These are phyloP conservation scores for Aythya baeri DNA, from an alignment of 2,113 vertebrate genomes.

Conservation along the genomic window DNA sequence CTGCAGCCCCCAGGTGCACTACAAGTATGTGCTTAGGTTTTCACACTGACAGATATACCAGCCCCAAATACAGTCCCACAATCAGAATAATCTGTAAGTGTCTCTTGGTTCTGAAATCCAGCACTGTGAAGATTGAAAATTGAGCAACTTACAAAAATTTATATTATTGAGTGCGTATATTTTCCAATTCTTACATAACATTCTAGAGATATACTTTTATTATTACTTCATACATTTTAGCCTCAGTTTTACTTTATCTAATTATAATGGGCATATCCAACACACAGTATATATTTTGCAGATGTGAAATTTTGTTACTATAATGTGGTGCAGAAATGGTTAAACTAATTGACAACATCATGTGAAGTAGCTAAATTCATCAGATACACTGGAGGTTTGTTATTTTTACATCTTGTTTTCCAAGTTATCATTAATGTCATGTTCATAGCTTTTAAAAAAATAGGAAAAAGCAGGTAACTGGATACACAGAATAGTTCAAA, in stretches of 20 bases:
- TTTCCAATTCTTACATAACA: neutral
- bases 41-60: neutral
- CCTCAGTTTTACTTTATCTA: neutral
- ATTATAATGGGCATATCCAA: neutral
- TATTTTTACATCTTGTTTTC: neutral
- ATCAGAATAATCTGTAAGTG: neutral
- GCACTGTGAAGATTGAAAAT: neutral
- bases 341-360: neutral
- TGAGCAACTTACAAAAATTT: neutral
- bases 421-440: neutral
- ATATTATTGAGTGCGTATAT: neutral
- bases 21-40: neutral
- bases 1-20: neutral
- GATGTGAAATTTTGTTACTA: neutral
- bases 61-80: neutral
- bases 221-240: neutral
- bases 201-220: neutral
- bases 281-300: neutral
- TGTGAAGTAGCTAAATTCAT: neutral
- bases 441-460: neutral
- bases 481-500: neutral
- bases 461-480: neutral
- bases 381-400: neutral
- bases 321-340: neutral
- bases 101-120: neutral